These are phyloP conservation scores for Parasteatoda lunata DNA, from an alignment of 2,888 invertebrate species.

Conservation along the genomic window DNA sequence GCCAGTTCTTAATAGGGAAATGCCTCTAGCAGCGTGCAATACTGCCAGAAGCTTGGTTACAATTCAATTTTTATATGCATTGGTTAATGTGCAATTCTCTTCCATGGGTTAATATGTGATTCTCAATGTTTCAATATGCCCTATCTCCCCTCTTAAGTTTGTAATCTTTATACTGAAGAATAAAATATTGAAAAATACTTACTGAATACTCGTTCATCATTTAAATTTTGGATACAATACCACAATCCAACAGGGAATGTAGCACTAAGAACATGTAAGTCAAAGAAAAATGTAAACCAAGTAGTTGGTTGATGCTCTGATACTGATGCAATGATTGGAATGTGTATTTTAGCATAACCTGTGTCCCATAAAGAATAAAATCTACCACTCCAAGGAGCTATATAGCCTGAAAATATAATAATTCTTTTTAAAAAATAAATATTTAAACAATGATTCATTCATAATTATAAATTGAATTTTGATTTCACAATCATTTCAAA, in stretches of 20 bases:
- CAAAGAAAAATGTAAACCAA: constrained; percentile 99
- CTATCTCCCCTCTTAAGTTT: too few species aligned
- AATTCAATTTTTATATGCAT: too few species aligned
- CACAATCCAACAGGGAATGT: constrained; percentile 98
- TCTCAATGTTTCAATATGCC: too few species aligned
- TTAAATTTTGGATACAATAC: constrained; percentile 98
- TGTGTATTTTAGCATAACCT: constrained; percentile 99
- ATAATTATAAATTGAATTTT: too few species aligned
- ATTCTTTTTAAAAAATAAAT: neutral
- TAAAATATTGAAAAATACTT: constrained; percentile 74
- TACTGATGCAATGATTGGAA: constrained; percentile 98
- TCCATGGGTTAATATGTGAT: too few species aligned
- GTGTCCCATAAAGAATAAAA: constrained; percentile 99
- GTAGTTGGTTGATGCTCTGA: constrained; percentile 99
- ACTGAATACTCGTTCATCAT: constrained; percentile 98
- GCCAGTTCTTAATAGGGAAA: too few species aligned
- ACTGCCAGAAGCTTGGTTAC: too few species aligned
- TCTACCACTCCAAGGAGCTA: constrained; percentile 97
- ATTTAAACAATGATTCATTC: too few species aligned
- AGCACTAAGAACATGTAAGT: constrained; percentile 95
- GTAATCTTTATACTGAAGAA: too few species aligned
- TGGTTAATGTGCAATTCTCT: too few species aligned
- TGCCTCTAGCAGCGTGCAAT: too few species aligned
- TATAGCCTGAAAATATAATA: constrained; percentile 79
- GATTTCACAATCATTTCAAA: too few species aligned